These are phyloP conservation scores for Caranx ignobilis DNA, from an alignment of 2,113 vertebrate species.

Conservation along the genomic window DNA sequence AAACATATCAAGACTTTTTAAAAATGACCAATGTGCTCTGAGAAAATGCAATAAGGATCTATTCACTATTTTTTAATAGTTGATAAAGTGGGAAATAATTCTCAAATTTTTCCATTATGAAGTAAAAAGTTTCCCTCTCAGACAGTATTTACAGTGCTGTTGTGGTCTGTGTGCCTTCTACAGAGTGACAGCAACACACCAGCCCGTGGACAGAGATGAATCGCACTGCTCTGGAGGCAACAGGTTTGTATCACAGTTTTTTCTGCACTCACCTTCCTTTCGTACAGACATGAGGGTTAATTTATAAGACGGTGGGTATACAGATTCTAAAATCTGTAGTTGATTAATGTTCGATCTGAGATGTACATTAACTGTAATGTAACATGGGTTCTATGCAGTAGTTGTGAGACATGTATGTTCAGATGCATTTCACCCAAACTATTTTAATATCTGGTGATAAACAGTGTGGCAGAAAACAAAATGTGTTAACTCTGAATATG, in stretches of 20 bases:
- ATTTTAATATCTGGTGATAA: background rate
- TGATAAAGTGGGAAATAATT: background rate
- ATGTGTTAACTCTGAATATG: background rate
- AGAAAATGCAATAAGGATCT: background rate
- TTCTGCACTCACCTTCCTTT: background rate
- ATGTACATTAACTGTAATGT: background rate
- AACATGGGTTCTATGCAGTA: background rate
- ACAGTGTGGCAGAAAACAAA: background rate
- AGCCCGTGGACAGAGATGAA: slow-evolving; percentile 54
- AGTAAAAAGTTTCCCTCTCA: too few species aligned
- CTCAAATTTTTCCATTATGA: too few species aligned
- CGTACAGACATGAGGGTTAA: background rate
- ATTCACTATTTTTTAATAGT: background rate
- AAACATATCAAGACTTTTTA: background rate
- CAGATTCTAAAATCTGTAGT: background rate
- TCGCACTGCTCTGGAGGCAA: slow-evolving; percentile 14
- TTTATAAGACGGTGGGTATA: background rate
- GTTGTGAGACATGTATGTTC: background rate
- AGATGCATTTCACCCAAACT: background rate
- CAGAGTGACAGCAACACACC: slow-evolving; percentile 29
- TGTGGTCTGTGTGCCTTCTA: background rate
- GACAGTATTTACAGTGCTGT: background rate
- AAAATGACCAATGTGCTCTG: background rate
- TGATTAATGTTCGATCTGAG: background rate
- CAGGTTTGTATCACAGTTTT: slow-evolving; percentile 57